Evolutionary conservation across 2,888 invertebrate genomes (phyloP).

Genomic region (Andrena fulva): DNA sequence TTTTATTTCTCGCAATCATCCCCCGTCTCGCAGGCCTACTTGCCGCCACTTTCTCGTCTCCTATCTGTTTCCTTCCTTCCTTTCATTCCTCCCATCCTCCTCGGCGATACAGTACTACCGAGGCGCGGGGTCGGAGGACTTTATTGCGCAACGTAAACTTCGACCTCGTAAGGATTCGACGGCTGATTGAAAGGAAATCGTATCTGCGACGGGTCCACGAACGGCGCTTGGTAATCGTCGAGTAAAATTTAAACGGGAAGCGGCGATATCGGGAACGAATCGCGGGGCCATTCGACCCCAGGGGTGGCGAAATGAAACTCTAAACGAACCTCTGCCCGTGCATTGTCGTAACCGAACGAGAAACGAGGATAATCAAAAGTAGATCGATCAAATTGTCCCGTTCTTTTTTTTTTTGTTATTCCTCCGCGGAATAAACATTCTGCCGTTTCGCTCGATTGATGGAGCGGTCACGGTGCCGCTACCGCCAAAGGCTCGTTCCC

Average conservation of each 20-base stretch:
- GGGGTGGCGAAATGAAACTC: background rate
- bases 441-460: background rate
- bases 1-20: slow-evolving; percentile 82
- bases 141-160: slow-evolving; percentile 77
- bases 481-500: background rate
- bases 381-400: slow-evolving; percentile 7
- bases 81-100: slow-evolving; percentile 26
- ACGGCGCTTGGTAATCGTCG: slow-evolving; percentile 44
- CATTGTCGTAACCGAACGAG: background rate
- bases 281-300: background rate
- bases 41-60: slow-evolving; percentile 51
- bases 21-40: slow-evolving; percentile 73
- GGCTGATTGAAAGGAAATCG: slow-evolving; percentile 78
- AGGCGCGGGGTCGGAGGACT: slow-evolving; percentile 44
- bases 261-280: slow-evolving; percentile 22
- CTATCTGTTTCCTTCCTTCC: slow-evolving; percentile 35
- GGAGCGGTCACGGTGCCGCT: background rate
- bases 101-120: slow-evolving; percentile 42
- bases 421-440: background rate
- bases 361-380: slow-evolving; percentile 4
- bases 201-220: slow-evolving; percentile 47
- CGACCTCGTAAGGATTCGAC: slow-evolving; percentile 71
- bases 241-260: slow-evolving; percentile 48
- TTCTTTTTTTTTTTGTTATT: too few relatives aligned
- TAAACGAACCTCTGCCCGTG: background rate